Evolutionary conservation across 2,113 vertebrate genomes (phyloP).

Genomic region (Lophotis ruficrista): DNA sequence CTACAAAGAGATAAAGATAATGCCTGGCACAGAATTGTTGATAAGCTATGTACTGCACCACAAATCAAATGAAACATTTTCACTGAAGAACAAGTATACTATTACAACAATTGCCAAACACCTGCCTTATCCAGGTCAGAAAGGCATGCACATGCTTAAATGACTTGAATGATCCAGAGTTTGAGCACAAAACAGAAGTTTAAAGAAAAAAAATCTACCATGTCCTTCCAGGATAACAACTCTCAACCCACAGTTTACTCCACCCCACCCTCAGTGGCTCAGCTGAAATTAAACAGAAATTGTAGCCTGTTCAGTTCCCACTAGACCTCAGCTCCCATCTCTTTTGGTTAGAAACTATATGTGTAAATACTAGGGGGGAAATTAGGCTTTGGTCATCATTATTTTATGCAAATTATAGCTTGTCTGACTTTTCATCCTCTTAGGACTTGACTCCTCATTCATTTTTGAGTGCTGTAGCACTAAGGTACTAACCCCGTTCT

Average conservation of each 20-base stretch:
- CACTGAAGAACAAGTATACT: background rate
- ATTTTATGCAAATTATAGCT: background rate
- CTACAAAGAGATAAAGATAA: background rate
- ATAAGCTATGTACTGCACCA: background rate
- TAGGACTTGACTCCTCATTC: background rate
- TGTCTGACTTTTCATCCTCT: background rate
- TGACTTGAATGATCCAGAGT: background rate
- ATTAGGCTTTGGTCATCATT: background rate
- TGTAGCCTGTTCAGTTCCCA: background rate
- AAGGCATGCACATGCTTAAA: background rate
- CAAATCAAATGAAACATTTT: constrained; percentile 30
- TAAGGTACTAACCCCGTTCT: background rate
- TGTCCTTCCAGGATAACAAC: background rate
- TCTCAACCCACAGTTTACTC: background rate
- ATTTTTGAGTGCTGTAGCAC: background rate
- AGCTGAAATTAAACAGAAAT: background rate
- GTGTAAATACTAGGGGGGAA: background rate
- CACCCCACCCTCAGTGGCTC: background rate
- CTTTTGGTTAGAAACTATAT: background rate
- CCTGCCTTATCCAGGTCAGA: background rate
- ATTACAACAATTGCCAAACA: background rate
- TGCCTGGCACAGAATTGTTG: background rate
- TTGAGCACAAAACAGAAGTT: background rate
- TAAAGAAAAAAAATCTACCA: background rate
- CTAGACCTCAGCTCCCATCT: background rate